Evolutionary conservation across 2,113 vertebrate genomes (phyloP).

Genomic region (Peromyscus leucopus): DNA sequence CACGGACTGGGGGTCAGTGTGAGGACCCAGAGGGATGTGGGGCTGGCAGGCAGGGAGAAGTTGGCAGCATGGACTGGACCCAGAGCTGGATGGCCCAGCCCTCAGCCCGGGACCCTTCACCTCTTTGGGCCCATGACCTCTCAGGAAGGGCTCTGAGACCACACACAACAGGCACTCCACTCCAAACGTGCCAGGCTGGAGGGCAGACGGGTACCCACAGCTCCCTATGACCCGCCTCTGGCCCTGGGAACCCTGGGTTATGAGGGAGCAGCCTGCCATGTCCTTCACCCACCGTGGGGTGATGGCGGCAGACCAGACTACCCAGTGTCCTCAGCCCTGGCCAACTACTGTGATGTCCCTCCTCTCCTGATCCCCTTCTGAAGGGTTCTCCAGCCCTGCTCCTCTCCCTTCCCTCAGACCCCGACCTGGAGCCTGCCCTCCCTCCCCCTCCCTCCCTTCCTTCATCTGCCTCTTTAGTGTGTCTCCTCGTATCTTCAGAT

Average conservation of each 20-base stretch:
- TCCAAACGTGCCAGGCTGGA: neutral
- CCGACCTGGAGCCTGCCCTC: conserved; percentile 12
- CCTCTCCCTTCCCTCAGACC: neutral
- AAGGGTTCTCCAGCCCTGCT: neutral
- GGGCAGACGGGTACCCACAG: neutral
- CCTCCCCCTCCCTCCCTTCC: neutral
- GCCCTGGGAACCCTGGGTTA: neutral
- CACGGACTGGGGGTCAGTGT: neutral
- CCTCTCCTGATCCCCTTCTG: neutral
- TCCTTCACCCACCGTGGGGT: neutral
- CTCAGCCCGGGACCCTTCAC: neutral
- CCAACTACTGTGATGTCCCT: conserved; percentile 79
- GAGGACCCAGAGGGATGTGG: neutral
- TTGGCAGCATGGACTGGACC: neutral
- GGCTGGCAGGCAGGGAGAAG: neutral
- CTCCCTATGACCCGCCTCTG: neutral
- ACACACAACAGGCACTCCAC: neutral
- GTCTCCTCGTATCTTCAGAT: conserved; percentile 61
- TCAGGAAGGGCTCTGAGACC: neutral
- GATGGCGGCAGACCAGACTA: neutral
- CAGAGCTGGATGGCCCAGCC: neutral
- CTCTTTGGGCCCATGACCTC: conserved; percentile 46
- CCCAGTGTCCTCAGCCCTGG: conserved; percentile 70
- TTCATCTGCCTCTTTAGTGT: neutral
- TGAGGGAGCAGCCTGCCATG: neutral